Conservation (phyloP, 2,113 vertebrate species). For the Pteruthius melanotis region DNA sequence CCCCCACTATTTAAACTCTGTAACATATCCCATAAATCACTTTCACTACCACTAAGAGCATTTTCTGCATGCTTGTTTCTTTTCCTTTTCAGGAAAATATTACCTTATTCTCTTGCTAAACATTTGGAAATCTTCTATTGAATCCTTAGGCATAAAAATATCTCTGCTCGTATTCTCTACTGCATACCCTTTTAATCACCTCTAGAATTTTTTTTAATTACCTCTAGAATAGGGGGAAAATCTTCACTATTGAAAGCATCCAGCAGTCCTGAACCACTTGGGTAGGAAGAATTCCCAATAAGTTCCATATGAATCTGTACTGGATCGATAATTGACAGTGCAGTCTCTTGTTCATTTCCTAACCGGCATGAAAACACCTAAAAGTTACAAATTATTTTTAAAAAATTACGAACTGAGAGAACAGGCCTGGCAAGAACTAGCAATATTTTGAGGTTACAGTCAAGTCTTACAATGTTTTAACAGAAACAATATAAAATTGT, state of each 20-base stretch:
- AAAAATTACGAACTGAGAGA: background rate
- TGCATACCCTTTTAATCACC: background rate
- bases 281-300: slow-evolving; percentile 90
- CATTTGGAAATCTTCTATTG: background rate
- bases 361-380: slow-evolving; percentile 96
- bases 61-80: background rate
- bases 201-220: too few species aligned
- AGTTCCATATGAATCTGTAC: slow-evolving; percentile 94
- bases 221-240: slow-evolving; percentile 94
- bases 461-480: background rate
- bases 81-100: background rate
- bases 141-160: background rate
- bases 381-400: background rate
- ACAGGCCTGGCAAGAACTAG: background rate
- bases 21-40: background rate
- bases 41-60: background rate
- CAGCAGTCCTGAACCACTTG: slow-evolving; percentile 89
- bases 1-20: background rate
- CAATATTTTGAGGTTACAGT: background rate
- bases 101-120: background rate
- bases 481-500: background rate
- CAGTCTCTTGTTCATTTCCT: slow-evolving; percentile 92
- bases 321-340: slow-evolving; percentile 94
- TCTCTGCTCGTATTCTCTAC: background rate
- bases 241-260: slow-evolving; percentile 96